A percentile compares a stretch with the other conserved stretches of the same genome.
Evolutionary conservation across 2,888 invertebrate species (phyloP).

Genomic region (Temnothorax ravouxi): DNA sequence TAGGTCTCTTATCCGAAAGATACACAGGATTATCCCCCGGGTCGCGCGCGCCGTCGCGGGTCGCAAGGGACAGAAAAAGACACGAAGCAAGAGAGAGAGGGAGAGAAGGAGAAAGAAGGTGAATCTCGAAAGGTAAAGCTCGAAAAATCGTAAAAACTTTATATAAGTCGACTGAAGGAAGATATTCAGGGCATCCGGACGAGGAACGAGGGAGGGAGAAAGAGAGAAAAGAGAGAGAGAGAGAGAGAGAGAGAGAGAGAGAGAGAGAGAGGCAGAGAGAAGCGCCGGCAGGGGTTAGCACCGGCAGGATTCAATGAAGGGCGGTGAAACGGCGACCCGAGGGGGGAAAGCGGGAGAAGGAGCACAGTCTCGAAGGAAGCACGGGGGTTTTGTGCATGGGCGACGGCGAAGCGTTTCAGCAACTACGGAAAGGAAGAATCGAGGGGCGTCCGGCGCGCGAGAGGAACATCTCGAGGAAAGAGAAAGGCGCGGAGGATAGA

Average conservation of each 20-base stretch:
- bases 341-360: conserved; percentile 58
- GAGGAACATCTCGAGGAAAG: conserved; percentile 62
- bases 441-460: conserved; percentile 48
- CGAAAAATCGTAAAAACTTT: conserved; percentile 85
- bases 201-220: conserved; percentile 18
- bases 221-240: conserved; percentile 10
- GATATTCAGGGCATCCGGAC: conserved; percentile 77
- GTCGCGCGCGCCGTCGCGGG: conserved; percentile 70
- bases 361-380: conserved; percentile 67
- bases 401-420: conserved; percentile 72
- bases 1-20: conserved; percentile 85
- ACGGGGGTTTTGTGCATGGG: conserved; percentile 67
- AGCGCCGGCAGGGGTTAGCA: conserved; percentile 21
- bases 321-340: conserved; percentile 35
- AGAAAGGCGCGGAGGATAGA: conserved; percentile 45
- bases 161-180: conserved; percentile 82
- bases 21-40: conserved; percentile 84
- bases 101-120: background rate
- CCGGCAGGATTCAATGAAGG: conserved; percentile 48
- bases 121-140: conserved; percentile 76
- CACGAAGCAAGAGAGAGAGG: background rate
- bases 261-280: conserved; percentile 4
- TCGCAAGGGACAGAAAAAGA: conserved; percentile 71
- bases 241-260: background rate
- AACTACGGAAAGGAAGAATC: conserved; percentile 64